Conservation (phyloP, 2,888 invertebrate genomes). For the Linnaemya tessellans region DNA sequence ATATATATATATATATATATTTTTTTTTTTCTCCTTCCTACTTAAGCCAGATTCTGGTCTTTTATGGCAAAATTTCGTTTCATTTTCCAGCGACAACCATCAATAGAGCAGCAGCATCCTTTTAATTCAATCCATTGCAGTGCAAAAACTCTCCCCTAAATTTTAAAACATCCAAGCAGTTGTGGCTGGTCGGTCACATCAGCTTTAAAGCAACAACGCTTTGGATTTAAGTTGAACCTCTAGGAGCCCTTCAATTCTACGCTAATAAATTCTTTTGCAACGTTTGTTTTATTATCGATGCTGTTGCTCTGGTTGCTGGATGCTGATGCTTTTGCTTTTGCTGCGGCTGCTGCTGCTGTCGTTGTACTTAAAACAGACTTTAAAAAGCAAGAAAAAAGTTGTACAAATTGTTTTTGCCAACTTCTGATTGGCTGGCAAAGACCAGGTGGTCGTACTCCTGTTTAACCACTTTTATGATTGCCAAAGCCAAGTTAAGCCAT, state of each 20-base stretch:
- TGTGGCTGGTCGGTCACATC: neutral
- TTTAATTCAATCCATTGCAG: slow-evolving; percentile 15
- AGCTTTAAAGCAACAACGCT: slow-evolving; percentile 1
- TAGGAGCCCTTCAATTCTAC: slow-evolving; percentile 34
- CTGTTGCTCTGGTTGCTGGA: no score
- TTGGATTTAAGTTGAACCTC: slow-evolving; percentile 21
- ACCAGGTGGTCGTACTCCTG: slow-evolving; percentile 73
- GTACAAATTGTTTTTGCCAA: slow-evolving; percentile 72
- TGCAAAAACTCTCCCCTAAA: slow-evolving; percentile 55
- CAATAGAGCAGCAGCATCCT: slow-evolving; percentile 43
- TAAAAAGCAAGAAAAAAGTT: slow-evolving; percentile 18
- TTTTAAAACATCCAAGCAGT: slow-evolving; percentile 18
- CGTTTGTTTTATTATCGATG: slow-evolving; percentile 39
- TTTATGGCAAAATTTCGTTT: slow-evolving; percentile 27
- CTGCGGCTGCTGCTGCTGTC: slow-evolving; percentile 15
- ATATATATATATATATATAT: neutral
- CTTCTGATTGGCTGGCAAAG: slow-evolving; percentile 70
- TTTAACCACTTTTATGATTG: slow-evolving; percentile 72
- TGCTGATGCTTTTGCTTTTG: slow-evolving; percentile 40
- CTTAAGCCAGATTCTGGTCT: slow-evolving; percentile 16
- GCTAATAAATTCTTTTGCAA: slow-evolving; percentile 46
- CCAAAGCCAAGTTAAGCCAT: slow-evolving; percentile 54
- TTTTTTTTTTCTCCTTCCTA: slow-evolving; percentile 10
- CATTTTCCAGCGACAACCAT: slow-evolving; percentile 27
- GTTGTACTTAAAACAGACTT: slow-evolving; percentile 50